phyloP scores from a whole-genome alignment of 2,888 invertebrate species.

The Pyrgus malvae region DNA sequence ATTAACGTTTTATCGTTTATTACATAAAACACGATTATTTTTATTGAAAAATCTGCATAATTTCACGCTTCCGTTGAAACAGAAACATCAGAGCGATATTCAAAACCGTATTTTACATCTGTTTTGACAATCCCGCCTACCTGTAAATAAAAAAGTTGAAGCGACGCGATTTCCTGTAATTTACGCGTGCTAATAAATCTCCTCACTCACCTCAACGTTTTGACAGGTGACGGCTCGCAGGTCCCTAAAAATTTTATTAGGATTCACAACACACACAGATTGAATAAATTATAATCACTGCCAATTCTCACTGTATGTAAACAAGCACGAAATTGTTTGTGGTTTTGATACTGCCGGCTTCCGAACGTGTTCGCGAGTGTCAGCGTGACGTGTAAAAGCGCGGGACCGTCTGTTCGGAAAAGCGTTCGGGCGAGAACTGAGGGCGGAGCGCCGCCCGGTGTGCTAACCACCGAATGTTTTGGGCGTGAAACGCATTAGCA shows the following conservation, averaged over 20 bases:
- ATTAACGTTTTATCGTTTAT: too few species aligned
- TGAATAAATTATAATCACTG: conserved; percentile 41
- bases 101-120: background rate
- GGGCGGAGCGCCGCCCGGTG: conserved; percentile 54
- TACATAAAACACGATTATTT: too few species aligned
- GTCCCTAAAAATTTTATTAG: conserved; percentile 44
- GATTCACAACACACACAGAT: conserved; percentile 48
- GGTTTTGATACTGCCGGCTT: background rate
- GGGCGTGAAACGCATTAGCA: conserved; percentile 26
- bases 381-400: conserved; percentile 37
- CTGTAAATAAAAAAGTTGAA: conserved; percentile 28
- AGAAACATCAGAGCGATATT: conserved; percentile 1
- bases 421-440: conserved; percentile 51
- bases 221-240: conserved; percentile 66
- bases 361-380: conserved; percentile 43
- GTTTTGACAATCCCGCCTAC: conserved; percentile 24
- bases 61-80: background rate
- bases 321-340: background rate
- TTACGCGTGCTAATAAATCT: conserved; percentile 39
- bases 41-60: background rate
- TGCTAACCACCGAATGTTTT: conserved; percentile 41
- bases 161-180: conserved; percentile 29
- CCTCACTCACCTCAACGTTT: conserved; percentile 62
- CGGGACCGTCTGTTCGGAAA: conserved; percentile 45
- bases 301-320: conserved; percentile 23